These are phyloP conservation scores for Hylaeus anthracinus DNA, from an alignment of 1,140 invertebrate genomes.

Conservation along the genomic window DNA sequence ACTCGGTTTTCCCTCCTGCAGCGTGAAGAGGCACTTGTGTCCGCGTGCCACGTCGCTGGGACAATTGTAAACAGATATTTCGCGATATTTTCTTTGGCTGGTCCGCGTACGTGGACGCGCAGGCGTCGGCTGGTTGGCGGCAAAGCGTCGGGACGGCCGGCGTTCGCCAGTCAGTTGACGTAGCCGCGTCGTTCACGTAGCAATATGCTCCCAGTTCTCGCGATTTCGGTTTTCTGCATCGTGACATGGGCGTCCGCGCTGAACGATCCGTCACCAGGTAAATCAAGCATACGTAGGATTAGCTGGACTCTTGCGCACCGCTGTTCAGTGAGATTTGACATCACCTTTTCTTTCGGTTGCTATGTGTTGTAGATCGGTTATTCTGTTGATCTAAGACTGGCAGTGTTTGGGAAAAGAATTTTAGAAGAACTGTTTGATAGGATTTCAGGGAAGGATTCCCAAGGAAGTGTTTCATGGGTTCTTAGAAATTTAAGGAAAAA, in stretches of 20 bases:
- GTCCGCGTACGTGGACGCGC: background rate
- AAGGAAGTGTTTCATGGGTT: too few species aligned
- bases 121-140: constrained; percentile 63
- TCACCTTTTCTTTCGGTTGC: background rate
- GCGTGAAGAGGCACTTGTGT: constrained; percentile 16
- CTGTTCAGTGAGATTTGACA: background rate
- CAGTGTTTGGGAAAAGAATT: background rate
- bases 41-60: background rate
- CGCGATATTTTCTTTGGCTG: background rate
- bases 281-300: constrained; percentile 44
- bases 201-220: constrained; percentile 74
- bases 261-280: constrained; percentile 77
- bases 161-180: constrained; percentile 75
- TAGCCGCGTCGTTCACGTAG: constrained; percentile 76
- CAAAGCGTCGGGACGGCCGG: constrained; percentile 56
- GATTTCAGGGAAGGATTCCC: too few species aligned
- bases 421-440: background rate
- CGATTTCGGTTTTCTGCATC: constrained; percentile 72
- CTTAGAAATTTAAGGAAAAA: too few species aligned
- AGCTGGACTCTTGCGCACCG: background rate
- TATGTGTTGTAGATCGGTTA: too few species aligned
- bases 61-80: constrained; percentile 46
- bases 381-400: too few species aligned
- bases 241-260: constrained; percentile 73
- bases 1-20: background rate